A percentile compares a stretch with the other conserved stretches of the same genome.
phyloP scores from a whole-genome alignment of 1,140 invertebrate genomes.

The Neodiprion pinetum region DNA sequence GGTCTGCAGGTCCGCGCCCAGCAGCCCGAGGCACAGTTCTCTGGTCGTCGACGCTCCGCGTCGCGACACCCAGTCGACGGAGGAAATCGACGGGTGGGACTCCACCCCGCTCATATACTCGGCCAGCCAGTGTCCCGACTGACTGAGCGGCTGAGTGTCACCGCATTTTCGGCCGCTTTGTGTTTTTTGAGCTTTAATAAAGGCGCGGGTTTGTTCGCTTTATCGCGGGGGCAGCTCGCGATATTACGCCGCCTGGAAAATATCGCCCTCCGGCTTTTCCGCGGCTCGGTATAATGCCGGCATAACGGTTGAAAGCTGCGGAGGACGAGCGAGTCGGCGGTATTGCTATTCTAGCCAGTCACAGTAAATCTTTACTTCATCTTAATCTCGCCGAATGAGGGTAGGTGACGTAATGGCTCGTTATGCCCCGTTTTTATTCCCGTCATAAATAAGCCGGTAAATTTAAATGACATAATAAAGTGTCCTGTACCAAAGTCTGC shows the following conservation, averaged over 20 bases:
- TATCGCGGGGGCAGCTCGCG: background rate
- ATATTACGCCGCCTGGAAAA: background rate
- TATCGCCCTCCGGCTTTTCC: background rate
- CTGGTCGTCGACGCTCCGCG: constrained; percentile 36
- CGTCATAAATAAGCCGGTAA: constrained; percentile 1
- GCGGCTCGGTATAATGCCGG: no score
- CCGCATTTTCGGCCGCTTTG: no score
- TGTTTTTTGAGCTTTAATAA: no score
- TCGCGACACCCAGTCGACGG: constrained; percentile 51
- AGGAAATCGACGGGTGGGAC: constrained; percentile 55
- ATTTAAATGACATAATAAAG: constrained; percentile 6
- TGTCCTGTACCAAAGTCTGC: background rate
- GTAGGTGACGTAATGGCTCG: constrained; percentile 4
- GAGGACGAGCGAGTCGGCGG: background rate
- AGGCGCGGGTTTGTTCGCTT: background rate
- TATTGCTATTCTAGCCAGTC: background rate
- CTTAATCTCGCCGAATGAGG: constrained; percentile 2
- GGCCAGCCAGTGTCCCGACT: constrained; percentile 28
- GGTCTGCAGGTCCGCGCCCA: constrained; percentile 57
- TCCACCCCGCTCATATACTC: constrained; percentile 54
- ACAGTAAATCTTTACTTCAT: constrained; percentile 1
- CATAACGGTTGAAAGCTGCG: no score
- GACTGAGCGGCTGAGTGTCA: background rate
- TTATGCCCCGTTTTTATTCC: background rate
- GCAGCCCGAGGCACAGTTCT: constrained; percentile 55